Base-by-base conservation (phyloP, 2,888 invertebrate species). In the Blastobasis lacticolella region DNA sequence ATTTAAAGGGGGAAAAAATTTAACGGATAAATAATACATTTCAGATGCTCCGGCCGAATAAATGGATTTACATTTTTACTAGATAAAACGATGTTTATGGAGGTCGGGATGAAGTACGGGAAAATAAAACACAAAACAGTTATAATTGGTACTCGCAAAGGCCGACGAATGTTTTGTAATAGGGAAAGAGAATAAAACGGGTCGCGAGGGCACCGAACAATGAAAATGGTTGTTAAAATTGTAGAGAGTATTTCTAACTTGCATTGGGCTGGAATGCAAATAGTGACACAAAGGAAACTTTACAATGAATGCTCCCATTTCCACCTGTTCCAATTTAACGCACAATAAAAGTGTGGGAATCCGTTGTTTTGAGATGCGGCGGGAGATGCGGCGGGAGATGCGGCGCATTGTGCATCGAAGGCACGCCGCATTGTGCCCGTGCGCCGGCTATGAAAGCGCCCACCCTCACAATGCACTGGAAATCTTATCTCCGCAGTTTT, bases 311-410 rank as follows among this genome's bases (percentile, higher is more conserved):
- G 69, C 64, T 51, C 62, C 63, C 66, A 69, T 75, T 73, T 64
- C 68, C 73, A 75, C 75, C 76, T 78, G 77, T 71, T 81, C 78
- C 77, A 80, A 80, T 86, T 84, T 76, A 75, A 71, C 71, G 71
- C 65, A 83, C 78, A 82, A 81, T 83, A 78, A 81, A 81, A 83
- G 77, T 81, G 77, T 75, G 74, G 75, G 71, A 66, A 64, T 69
- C 74, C 67, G 74, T 78, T 84, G 82, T 83, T 81, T 82, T 76
- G 71, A 74, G 72, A 75, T 67, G 78, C 77, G 74, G 23, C 23
- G 23, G 75, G 70, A 75, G 75, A 76, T 76, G 76, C 73, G 78
- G 71, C 70, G 72, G 75, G 70, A 75, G 75, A 76, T 76, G 76
- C 73, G 78, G 71, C 70, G 72, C 71, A 80, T 83, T 82, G 81